Percentiles rank a stretch among this genome's conserved stretches.
Conservation (phyloP, 2,888 invertebrate species). For the Saturnia japonica region DNA sequence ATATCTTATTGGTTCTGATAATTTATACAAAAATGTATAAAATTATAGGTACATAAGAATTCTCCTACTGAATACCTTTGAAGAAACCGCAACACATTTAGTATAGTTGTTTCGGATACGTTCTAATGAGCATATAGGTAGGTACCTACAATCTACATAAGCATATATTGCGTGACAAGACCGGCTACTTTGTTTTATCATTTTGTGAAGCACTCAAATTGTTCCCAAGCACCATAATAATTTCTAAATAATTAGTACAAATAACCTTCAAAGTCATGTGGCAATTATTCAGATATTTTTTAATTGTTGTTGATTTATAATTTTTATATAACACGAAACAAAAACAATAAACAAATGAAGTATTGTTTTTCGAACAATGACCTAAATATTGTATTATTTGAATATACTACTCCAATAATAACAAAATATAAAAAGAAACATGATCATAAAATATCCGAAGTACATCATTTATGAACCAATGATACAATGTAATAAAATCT, state of each 20-base stretch:
- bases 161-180: too few species aligned
- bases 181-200: too few species aligned
- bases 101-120: background rate
- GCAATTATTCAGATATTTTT: background rate
- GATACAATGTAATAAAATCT: background rate
- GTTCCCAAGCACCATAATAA: constrained; percentile 5
- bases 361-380: background rate
- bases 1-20: background rate
- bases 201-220: background rate
- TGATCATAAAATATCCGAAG: background rate
- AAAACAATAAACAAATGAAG: background rate
- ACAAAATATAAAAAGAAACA: background rate
- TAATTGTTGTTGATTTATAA: too few species aligned
- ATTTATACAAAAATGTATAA: background rate
- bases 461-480: background rate
- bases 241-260: constrained; percentile 3
- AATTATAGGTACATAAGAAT: background rate
- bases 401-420: background rate
- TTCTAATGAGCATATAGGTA: background rate
- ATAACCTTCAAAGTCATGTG: background rate
- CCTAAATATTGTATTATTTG: background rate
- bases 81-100: background rate
- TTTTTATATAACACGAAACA: background rate
- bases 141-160: too few species aligned
- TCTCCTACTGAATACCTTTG: background rate